Conservation (phyloP, 2,797 vertebrate genomes). For the Peromyscus melanophrys region DNA sequence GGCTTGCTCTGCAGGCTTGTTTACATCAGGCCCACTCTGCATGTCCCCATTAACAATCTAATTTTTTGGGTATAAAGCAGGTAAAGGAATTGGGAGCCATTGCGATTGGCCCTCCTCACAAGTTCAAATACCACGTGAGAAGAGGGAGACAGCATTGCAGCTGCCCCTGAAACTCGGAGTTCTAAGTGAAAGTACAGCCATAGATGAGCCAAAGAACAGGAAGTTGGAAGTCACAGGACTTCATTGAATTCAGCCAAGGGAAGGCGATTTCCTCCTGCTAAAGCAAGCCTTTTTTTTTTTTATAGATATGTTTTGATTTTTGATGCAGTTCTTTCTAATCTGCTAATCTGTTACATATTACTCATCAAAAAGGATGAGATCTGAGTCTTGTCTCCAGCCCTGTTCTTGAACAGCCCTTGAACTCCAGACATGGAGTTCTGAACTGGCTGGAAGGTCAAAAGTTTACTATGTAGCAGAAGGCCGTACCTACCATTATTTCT, state of each 20-base stretch:
- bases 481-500: background rate
- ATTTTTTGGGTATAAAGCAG: background rate
- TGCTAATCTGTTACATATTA: background rate
- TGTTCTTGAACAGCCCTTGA: no score
- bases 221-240: fast-evolving
- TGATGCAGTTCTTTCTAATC: background rate
- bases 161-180: background rate
- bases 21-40: background rate
- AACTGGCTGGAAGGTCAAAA: background rate
- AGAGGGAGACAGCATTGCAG: background rate
- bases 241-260: background rate
- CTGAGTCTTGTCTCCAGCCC: background rate
- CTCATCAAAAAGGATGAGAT: background rate
- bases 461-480: background rate
- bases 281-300: background rate
- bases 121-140: background rate
- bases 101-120: background rate
- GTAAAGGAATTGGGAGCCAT: background rate
- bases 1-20: background rate
- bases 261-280: background rate
- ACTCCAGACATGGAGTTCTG: background rate
- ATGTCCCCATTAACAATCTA: background rate
- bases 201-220: background rate
- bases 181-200: background rate
- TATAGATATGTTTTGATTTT: background rate